Base-by-base conservation (phyloP, 1,140 invertebrate species). In the Akabosia matsudoensis region DNA sequence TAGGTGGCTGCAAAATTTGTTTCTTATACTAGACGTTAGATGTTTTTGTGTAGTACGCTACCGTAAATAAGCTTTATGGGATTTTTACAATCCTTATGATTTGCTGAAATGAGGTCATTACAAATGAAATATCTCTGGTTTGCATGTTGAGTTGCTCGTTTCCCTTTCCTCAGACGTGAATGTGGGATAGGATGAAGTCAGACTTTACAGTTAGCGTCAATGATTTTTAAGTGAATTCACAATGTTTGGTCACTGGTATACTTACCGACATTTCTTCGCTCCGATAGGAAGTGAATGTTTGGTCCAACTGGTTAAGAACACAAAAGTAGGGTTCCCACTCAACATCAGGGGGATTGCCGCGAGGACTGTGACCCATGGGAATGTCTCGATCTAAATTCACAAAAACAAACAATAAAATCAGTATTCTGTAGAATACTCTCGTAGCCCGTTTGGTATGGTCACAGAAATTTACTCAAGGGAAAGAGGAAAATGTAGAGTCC, bases 211-310 rank as follows among this genome's bases (percentile, higher is more conserved):
- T n/a, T n/a, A n/a, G n/a, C n/a, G n/a, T n/a, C n/a, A n/a, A n/a
- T 51, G 45, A 51, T 13, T 51, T 51, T 51, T 10, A 51, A 51
- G n/a, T 51, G 45, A 51, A 51, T n/a, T n/a, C n/a, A n/a, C n/a
- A n/a, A n/a, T 51, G 10, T 51, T 51, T 13, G n/a, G 45, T 37
- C 75, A 80, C 78, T n/a, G n/a, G n/a, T n/a, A n/a, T 84, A 90
- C 91, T 91, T 83, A 94, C 92, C 85, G 92, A 92, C 86, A 95
- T 91, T 85, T 95, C 92, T 85, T 95, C 93, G 84, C 91, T 93
- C 78, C 91, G 90, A 84, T 94, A 94, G 51, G 92, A 91, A 10
- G 93, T 94, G 83, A 95, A 90, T 33, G 91, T 92, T 82, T 92
- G 90, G 78, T 94, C 90, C 83, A 94, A 92, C 85, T 94, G 92